Evolutionary conservation across 2,797 vertebrate species (phyloP).

Genomic region (Peromyscus aztecus): DNA sequence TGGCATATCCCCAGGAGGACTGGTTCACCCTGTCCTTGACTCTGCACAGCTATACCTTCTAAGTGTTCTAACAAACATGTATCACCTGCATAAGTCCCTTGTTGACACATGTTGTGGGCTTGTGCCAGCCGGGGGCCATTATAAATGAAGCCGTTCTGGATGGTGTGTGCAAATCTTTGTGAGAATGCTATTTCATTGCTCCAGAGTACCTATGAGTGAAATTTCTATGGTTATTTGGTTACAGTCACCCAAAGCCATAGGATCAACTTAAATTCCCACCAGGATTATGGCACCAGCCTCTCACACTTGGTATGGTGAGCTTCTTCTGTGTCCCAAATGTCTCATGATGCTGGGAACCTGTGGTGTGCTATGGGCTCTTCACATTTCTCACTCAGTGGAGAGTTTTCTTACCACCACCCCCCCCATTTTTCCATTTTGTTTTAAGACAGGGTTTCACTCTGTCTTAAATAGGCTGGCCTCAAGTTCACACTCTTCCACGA

Average conservation of each 20-base stretch:
- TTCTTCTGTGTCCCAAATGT: neutral
- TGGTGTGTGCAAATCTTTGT: neutral
- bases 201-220: neutral
- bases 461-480: neutral
- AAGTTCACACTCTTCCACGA: neutral
- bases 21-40: too few species aligned
- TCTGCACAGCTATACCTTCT: neutral
- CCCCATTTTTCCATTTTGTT: neutral
- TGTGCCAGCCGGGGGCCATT: neutral
- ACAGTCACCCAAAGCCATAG: neutral
- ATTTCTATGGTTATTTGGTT: neutral
- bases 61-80: neutral
- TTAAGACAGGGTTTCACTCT: neutral
- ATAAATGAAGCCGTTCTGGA: neutral
- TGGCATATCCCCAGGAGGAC: neutral
- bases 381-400: neutral
- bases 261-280: neutral
- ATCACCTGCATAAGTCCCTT: neutral
- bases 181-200: neutral
- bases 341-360: neutral
- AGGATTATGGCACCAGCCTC: neutral
- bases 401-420: neutral
- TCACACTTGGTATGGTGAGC: neutral
- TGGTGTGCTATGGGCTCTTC: neutral
- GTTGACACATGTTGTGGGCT: neutral